Evolutionary conservation across 2,888 invertebrate genomes (phyloP).

Genomic region (Timema cristinae): DNA sequence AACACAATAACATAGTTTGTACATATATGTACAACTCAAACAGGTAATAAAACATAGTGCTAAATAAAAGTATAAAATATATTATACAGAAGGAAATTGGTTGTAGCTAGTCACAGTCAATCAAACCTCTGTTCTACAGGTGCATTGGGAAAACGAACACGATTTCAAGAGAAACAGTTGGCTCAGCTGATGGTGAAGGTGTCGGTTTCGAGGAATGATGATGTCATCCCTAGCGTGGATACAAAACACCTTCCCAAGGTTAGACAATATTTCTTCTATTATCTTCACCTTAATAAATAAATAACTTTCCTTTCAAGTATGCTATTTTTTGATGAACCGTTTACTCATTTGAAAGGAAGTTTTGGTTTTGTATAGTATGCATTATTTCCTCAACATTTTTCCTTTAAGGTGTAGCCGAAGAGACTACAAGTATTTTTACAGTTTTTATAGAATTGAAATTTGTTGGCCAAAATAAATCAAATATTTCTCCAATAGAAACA

Average conservation of each 20-base stretch:
- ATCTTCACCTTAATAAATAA: too few relatives aligned
- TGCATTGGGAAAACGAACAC: conserved; percentile 84
- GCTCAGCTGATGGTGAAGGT: conserved; percentile 79
- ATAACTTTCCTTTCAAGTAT: too few relatives aligned
- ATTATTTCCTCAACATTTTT: background rate
- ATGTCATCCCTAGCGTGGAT: background rate
- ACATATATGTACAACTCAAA: too few relatives aligned
- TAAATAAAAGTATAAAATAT: background rate
- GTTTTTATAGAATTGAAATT: too few relatives aligned
- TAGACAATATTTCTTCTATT: background rate
- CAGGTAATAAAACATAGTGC: too few relatives aligned
- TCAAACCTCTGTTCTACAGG: conserved; percentile 50
- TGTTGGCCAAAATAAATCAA: too few relatives aligned
- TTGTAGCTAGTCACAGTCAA: background rate
- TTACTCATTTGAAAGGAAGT: background rate
- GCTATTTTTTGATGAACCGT: background rate
- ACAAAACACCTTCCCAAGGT: conserved; percentile 24
- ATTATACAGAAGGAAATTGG: background rate
- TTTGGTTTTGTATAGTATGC: background rate
- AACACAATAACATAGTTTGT: too few relatives aligned
- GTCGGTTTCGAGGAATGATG: conserved; percentile 32
- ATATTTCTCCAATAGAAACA: too few relatives aligned
- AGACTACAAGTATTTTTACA: too few relatives aligned
- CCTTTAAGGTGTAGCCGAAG: too few relatives aligned
- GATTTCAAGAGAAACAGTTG: conserved; percentile 75